These are phyloP conservation scores for Bombus sibiricus DNA, from an alignment of 1,140 invertebrate genomes.

Conservation along the genomic window DNA sequence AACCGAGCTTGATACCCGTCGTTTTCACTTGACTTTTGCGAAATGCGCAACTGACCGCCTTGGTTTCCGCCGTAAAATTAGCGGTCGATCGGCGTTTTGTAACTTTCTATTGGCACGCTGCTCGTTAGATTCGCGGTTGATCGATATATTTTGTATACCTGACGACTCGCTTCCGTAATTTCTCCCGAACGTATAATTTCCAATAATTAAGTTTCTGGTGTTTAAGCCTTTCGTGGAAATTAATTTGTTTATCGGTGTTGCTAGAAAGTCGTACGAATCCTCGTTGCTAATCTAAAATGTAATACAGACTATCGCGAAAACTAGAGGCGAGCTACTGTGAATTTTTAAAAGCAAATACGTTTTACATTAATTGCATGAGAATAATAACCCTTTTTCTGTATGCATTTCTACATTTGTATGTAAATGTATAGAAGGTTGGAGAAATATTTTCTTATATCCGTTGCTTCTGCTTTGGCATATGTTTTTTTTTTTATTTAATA, in stretches of 20 bases:
- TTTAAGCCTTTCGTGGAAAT: not conserved
- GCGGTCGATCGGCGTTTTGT: constrained; percentile 54
- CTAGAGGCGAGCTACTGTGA: no score
- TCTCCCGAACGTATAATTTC: not conserved
- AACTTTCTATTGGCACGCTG: constrained; percentile 60
- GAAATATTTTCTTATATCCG: not conserved
- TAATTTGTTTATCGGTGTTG: not conserved
- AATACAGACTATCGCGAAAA: not conserved
- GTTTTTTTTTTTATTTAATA: no score
- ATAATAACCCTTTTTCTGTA: no score
- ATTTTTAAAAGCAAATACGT: no score
- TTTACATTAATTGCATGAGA: no score
- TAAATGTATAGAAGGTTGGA: no score
- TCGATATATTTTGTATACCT: constrained; percentile 36
- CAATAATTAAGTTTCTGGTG: not conserved
- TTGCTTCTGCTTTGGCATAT: not conserved
- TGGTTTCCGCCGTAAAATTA: constrained; percentile 42
- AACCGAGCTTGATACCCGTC: constrained; percentile 4
- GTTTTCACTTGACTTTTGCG: constrained; percentile 57
- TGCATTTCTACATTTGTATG: no score
- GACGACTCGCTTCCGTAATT: constrained; percentile 2
- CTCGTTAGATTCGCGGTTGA: constrained; percentile 35
- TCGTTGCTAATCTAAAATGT: no score
- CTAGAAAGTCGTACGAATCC: not conserved
- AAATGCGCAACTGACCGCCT: constrained; percentile 30